Percentiles rank a stretch among this genome's conserved stretches.
These are phyloP conservation scores for Meriones psammophilus DNA, from an alignment of 2,797 vertebrate genomes.

Conservation along the genomic window DNA sequence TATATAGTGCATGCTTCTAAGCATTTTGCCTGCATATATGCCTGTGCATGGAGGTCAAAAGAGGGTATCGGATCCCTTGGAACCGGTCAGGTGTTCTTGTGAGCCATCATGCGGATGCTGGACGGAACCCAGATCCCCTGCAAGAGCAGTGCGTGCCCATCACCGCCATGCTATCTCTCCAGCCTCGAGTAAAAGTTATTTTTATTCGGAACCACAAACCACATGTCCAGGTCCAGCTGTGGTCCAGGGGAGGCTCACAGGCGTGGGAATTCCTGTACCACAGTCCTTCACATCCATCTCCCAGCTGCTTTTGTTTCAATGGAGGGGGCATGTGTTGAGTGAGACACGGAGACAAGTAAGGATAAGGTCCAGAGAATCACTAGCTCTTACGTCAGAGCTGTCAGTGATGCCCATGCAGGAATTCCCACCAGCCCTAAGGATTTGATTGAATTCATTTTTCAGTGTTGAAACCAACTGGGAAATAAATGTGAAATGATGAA, in stretches of 20 bases:
- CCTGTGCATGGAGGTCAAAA: not conserved
- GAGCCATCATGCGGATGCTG: not conserved
- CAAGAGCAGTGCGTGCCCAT: not conserved
- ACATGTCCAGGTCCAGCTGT: not conserved
- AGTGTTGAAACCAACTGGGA: not conserved
- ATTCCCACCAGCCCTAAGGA: not conserved
- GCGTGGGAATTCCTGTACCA: not conserved
- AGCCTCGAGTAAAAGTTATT: not conserved
- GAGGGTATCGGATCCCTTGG: not conserved
- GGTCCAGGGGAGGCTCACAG: not conserved
- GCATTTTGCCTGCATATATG: not conserved
- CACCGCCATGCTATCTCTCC: not conserved
- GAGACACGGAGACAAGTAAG: not conserved
- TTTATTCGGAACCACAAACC: not conserved
- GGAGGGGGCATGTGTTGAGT: not conserved
- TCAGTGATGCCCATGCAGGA: not conserved
- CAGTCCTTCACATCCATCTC: not conserved
- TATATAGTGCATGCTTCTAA: not conserved
- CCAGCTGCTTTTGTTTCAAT: not conserved
- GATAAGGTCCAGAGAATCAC: not conserved
- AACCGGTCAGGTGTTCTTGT: too few relatives aligned
- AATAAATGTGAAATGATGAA: conserved; percentile 13
- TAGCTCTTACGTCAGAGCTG: not conserved
- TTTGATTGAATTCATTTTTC: not conserved
- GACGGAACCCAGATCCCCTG: not conserved